Conservation (phyloP, 2,888 invertebrate genomes). For the Hemicrepidius hirtus region DNA sequence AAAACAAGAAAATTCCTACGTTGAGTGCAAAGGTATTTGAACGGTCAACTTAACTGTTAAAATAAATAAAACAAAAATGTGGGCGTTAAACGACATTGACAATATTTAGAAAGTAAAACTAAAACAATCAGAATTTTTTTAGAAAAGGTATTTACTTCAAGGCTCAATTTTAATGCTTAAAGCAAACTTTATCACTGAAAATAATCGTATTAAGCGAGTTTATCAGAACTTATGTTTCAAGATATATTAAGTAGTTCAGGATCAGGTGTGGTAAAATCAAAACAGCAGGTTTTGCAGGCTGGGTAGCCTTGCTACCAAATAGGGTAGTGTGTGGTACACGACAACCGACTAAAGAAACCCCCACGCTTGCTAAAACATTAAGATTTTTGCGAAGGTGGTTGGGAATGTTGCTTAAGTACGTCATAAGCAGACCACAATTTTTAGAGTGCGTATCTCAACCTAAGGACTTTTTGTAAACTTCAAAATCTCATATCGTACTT, state of each 20-base stretch:
- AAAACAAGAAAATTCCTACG: constrained; percentile 8
- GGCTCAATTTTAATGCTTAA: background rate
- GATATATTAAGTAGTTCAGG: constrained; percentile 26
- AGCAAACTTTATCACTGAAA: background rate
- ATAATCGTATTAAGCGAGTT: constrained; percentile 7
- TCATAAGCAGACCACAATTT: constrained; percentile 11
- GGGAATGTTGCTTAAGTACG: constrained; percentile 22
- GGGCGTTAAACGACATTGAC: constrained; percentile 41
- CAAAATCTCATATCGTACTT: too few species aligned
- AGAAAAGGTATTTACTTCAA: constrained; percentile 19
- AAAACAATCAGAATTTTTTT: background rate
- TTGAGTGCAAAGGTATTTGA: constrained; percentile 41
- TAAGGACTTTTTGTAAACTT: too few species aligned
- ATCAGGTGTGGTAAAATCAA: constrained; percentile 36
- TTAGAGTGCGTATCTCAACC: background rate
- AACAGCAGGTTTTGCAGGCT: constrained; percentile 39
- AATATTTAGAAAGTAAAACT: constrained; percentile 32
- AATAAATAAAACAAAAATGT: constrained; percentile 32
- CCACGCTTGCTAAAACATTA: constrained; percentile 38
- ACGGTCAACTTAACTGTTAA: constrained; percentile 50
- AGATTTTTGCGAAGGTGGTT: constrained; percentile 47
- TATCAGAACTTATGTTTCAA: constrained; percentile 27
- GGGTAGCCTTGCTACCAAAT: constrained; percentile 50
- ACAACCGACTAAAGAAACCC: constrained; percentile 39
- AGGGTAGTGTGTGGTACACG: constrained; percentile 42